Evolutionary conservation across 2,888 invertebrate genomes (phyloP).

Genomic region (Arge pagana): DNA sequence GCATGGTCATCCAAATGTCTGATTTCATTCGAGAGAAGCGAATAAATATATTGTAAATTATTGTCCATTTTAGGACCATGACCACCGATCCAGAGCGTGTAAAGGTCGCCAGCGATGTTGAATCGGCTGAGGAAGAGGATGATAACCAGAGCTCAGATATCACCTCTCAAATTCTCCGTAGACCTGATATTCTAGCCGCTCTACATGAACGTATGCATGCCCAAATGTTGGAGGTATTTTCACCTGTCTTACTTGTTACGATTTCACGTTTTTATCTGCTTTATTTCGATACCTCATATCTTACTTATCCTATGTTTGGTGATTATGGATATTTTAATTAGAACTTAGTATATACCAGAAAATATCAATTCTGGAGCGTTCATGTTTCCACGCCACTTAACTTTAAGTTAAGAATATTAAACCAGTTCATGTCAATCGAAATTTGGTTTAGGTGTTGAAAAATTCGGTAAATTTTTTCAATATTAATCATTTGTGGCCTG

Average conservation of each 20-base stretch:
- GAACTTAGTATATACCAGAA: too few relatives aligned
- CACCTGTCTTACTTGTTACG: conserved; percentile 17
- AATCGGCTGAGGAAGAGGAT: conserved; percentile 70
- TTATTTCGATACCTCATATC: too few relatives aligned
- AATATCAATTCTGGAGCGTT: too few relatives aligned
- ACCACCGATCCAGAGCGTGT: conserved; percentile 69
- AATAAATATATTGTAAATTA: background rate
- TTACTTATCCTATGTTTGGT: too few relatives aligned
- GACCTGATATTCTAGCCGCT: conserved; percentile 66
- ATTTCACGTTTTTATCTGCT: too few relatives aligned
- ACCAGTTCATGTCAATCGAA: too few relatives aligned
- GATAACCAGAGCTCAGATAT: conserved; percentile 61
- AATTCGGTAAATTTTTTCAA: background rate
- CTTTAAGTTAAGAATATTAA: too few relatives aligned
- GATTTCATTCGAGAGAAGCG: conserved; percentile 15
- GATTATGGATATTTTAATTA: too few relatives aligned
- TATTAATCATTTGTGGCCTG: background rate
- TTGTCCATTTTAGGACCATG: conserved; percentile 56
- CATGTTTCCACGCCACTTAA: too few relatives aligned
- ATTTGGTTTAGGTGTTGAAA: too few relatives aligned
- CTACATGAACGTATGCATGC: conserved; percentile 65
- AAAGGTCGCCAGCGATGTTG: conserved; percentile 69
- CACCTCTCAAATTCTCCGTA: conserved; percentile 58
- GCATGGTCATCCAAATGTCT: conserved; percentile 25
- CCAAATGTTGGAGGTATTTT: conserved; percentile 62